phyloP scores from a whole-genome alignment of 1,140 invertebrate species.

The Lordiphosa collinella region DNA sequence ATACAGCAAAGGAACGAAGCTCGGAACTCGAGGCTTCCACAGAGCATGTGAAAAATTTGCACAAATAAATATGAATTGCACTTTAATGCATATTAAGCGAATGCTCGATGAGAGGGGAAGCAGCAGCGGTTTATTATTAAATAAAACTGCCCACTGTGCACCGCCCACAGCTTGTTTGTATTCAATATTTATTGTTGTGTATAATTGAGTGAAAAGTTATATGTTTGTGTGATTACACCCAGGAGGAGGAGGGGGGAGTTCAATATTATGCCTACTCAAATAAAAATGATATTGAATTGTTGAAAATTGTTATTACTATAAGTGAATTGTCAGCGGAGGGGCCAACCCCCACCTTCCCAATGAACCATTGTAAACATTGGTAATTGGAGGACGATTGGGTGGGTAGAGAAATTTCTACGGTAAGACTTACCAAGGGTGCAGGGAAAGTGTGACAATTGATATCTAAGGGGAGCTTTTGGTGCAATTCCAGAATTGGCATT shows the following conservation, averaged over 20 bases:
- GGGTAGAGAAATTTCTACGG: no score
- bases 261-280: constrained; percentile 67
- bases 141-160: constrained; percentile 66
- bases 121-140: constrained; percentile 64
- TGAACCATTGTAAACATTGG: no score
- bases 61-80: constrained; percentile 78
- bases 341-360: no score
- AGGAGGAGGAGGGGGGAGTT: constrained; percentile 10
- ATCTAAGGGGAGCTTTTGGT: neutral
- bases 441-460: no score
- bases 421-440: no score
- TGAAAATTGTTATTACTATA: constrained; percentile 68
- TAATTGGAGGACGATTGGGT: no score
- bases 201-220: constrained; percentile 76
- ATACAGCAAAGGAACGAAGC: constrained; percentile 20
- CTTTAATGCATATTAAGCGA: constrained; percentile 75
- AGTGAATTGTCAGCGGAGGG: constrained; percentile 11
- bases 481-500: no score
- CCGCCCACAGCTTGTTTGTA: constrained; percentile 55
- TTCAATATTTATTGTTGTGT: constrained; percentile 75
- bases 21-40: constrained; percentile 17
- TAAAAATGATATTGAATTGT: constrained; percentile 77
- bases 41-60: constrained; percentile 70
- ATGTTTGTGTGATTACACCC: constrained; percentile 63
- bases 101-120: constrained; percentile 7